These are phyloP conservation scores for Drosophila busckii DNA, from an alignment of 1,140 invertebrate genomes.

Conservation along the genomic window DNA sequence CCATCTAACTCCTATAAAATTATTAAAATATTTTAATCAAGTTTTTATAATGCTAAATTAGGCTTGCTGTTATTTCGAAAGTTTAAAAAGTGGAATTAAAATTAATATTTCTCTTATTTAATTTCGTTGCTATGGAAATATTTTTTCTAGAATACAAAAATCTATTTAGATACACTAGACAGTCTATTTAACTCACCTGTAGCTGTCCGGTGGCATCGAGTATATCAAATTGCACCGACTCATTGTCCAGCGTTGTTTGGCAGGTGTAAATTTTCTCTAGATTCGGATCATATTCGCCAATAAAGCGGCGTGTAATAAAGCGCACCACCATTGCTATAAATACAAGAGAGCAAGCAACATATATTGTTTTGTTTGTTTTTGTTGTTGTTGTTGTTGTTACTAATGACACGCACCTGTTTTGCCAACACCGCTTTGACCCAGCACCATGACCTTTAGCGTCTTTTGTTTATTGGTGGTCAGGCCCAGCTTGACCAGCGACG, in stretches of 20 bases:
- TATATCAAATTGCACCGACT: slow-evolving; percentile 88
- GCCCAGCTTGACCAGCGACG: slow-evolving; percentile 83
- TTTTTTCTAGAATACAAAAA: too few species aligned
- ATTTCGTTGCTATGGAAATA: too few species aligned
- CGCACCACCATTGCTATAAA: slow-evolving; percentile 87
- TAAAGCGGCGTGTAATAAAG: slow-evolving; percentile 89
- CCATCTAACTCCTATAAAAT: slow-evolving; percentile 83
- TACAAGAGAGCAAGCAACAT: neutral
- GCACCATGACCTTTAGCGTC: slow-evolving; percentile 86
- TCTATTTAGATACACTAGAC: too few species aligned
- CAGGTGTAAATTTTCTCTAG: slow-evolving; percentile 89
- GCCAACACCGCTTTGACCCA: slow-evolving; percentile 88
- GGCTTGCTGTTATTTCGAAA: too few species aligned
- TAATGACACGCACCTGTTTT: slow-evolving; percentile 84
- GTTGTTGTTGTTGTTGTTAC: neutral
- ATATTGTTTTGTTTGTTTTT: neutral
- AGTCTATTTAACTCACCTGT: slow-evolving; percentile 81
- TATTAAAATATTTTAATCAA: too few species aligned
- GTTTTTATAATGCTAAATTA: too few species aligned
- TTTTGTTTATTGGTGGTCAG: slow-evolving; percentile 81
- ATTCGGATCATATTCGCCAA: slow-evolving; percentile 90
- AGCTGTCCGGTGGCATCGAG: slow-evolving; percentile 88
- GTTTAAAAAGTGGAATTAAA: too few species aligned
- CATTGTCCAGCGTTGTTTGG: slow-evolving; percentile 87
- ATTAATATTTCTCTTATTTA: too few species aligned